Base-by-base conservation (phyloP, 1,140 invertebrate species). In the Drosophila trapezifrons region DNA sequence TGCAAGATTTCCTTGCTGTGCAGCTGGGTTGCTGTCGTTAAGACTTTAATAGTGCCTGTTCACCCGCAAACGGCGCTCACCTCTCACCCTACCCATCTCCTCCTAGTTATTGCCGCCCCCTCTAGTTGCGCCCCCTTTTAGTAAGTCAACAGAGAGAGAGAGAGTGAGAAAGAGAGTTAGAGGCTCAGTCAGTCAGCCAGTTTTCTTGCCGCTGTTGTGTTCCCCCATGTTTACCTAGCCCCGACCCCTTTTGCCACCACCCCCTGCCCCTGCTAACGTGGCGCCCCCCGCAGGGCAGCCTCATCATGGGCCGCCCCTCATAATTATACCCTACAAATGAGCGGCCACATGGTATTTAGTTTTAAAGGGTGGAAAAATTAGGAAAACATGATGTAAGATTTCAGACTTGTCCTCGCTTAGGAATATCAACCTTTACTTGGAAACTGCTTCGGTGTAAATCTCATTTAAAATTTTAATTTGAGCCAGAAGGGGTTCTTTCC, bases 1-100 rank as follows among this genome's bases (percentile, higher is more conserved):
- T n/a, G 18, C 0, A 20, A 22, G 22, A 54, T 15, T 55, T 60
- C 2, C 6, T 27, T 18, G 5, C 51, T 22, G 32, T 62, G 45
- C 25, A 17, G 7, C 12, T 46, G 71, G 43, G 76, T 51, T 25
- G 69, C 43, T 38, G 57, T 80, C 66, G 60, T 64, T 86, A 78
- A 81, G 78, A 81, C 83, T 85, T 86, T 69, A 70, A 78, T 81
- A 84, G 80, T 84, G 76, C 72, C 79, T 62, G 43, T 64, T 59
- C 60, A 42, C 52, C 52, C 46, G 67, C 43, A 62, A 65, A 54
- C 18, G 20, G 27, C 25, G 22, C 32, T 58, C 43, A 25, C 25
- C 42, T 20, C 75, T 52, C 38, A 15, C 29, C 32, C 29, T 32
- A 2, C 5, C 10, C 25, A 7, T 13, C 42, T 9, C 10, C 22